Evolutionary conservation across 2,797 vertebrate genomes (phyloP).

Genomic region (Pangasius mekongensis): DNA sequence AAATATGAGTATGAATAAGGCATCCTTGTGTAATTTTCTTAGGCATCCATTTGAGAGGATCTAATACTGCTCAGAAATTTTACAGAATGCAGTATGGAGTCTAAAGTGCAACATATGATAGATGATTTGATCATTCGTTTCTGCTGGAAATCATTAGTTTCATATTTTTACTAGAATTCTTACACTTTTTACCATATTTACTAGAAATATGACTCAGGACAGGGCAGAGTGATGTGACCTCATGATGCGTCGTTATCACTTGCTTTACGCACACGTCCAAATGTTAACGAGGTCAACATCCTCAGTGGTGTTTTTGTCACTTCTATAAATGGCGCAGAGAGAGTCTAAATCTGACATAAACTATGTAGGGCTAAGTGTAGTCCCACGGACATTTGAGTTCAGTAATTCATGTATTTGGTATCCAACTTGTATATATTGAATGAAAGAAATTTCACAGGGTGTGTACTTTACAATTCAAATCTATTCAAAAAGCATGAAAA

Average conservation of each 20-base stretch:
- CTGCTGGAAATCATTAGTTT: neutral
- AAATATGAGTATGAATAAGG: neutral
- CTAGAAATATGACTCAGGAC: neutral
- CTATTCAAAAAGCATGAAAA: neutral
- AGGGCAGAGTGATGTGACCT: neutral
- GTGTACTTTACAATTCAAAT: neutral
- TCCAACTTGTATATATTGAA: neutral
- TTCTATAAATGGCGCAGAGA: neutral
- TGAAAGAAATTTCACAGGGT: neutral
- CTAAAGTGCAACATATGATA: neutral
- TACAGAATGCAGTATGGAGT: neutral
- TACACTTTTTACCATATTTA: neutral
- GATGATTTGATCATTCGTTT: neutral
- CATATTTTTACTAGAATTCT: neutral
- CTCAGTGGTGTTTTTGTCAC: neutral
- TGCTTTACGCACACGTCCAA: neutral
- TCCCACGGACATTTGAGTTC: neutral
- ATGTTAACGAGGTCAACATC: neutral
- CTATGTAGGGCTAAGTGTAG: neutral
- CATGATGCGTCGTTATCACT: neutral
- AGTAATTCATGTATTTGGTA: neutral
- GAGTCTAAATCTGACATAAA: neutral
- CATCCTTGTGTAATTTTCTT: neutral
- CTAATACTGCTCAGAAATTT: neutral
- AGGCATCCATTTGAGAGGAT: neutral